phyloP scores from a whole-genome alignment of 2,113 vertebrate genomes.

The Ahaetulla prasina region DNA sequence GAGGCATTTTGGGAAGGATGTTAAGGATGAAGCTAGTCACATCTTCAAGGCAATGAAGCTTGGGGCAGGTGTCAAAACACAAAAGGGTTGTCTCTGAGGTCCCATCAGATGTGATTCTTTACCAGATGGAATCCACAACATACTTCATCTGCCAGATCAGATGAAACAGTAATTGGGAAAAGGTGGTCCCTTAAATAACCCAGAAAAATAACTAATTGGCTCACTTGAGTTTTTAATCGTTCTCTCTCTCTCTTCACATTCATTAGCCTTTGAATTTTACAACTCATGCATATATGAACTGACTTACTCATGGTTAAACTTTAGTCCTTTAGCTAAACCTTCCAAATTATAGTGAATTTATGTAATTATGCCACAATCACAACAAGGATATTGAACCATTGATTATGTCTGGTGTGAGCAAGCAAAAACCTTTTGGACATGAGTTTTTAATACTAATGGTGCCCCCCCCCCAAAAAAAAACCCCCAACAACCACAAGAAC shows the following conservation, averaged over 20 bases:
- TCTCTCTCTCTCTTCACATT: neutral
- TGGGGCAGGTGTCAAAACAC: neutral
- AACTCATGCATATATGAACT: neutral
- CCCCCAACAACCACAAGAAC: neutral
- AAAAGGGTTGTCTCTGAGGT: neutral
- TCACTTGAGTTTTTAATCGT: neutral
- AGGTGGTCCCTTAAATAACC: neutral
- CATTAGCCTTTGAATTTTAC: neutral
- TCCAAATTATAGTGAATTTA: neutral
- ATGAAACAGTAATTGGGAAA: neutral
- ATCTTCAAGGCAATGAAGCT: neutral
- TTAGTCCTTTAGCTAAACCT: neutral
- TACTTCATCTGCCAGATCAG: neutral
- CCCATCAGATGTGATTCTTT: neutral
- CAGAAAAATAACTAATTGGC: neutral
- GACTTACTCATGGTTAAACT: neutral
- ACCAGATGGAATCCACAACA: neutral
- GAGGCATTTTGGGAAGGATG: neutral
- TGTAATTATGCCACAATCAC: neutral
- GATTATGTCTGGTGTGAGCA: neutral
- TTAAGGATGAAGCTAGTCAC: neutral
- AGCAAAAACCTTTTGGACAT: neutral
- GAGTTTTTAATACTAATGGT: neutral
- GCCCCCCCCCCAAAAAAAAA: neutral
- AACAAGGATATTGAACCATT: neutral